Conservation (phyloP, 2,113 vertebrate species). For the Quiscalus mexicanus region DNA sequence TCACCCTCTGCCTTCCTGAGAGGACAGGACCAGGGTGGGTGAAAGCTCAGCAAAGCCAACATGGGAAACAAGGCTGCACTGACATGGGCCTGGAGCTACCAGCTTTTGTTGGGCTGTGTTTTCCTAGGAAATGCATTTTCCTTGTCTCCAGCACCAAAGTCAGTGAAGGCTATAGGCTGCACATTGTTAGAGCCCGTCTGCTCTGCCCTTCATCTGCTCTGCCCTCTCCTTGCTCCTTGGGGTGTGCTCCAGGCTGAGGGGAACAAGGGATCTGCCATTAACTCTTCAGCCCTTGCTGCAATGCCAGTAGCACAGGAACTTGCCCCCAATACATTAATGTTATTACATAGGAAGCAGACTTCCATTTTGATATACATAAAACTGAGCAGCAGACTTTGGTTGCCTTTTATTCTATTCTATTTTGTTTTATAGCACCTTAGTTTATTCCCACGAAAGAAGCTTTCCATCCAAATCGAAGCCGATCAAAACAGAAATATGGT, state of each 20-base stretch:
- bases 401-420: not conserved
- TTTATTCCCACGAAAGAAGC: constrained; percentile 2
- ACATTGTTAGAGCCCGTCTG: not conserved
- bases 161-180: not conserved
- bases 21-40: not conserved
- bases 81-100: not conserved
- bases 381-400: not conserved
- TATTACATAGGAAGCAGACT: not conserved
- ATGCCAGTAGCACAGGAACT: not conserved
- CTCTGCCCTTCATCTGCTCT: not conserved
- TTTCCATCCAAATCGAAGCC: not conserved
- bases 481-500: not conserved
- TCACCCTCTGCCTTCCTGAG: not conserved
- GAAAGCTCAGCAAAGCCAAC: not conserved
- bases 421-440: not conserved
- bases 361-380: not conserved
- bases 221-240: not conserved
- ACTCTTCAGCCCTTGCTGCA: not conserved
- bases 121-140: not conserved
- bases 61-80: accelerated
- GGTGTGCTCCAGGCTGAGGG: not conserved
- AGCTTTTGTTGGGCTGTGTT: not conserved
- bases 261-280: not conserved
- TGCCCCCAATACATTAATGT: not conserved
- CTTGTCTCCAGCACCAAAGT: not conserved